These are phyloP conservation scores for Ceyx margarethae DNA, from an alignment of 2,113 vertebrate genomes.

Conservation along the genomic window DNA sequence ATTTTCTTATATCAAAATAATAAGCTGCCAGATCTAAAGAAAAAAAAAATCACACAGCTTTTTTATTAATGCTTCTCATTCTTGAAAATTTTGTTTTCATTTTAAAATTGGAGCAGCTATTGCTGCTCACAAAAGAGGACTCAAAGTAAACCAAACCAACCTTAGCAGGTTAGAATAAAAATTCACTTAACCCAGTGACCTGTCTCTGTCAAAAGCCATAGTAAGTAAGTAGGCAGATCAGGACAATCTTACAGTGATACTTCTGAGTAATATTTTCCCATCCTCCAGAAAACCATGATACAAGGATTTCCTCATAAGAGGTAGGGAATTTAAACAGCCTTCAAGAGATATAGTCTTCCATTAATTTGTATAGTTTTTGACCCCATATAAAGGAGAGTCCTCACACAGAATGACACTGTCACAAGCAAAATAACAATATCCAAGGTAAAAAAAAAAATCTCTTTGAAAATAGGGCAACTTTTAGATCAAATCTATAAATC, in stretches of 20 bases:
- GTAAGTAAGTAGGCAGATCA: background rate
- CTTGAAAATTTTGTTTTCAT: background rate
- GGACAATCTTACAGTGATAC: background rate
- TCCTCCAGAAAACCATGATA: background rate
- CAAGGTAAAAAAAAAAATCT: background rate
- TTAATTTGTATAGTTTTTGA: background rate
- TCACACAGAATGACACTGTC: background rate
- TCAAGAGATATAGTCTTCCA: background rate
- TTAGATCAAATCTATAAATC: background rate
- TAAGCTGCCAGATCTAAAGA: background rate
- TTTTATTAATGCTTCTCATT: background rate
- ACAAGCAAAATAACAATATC: background rate
- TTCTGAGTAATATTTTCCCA: background rate
- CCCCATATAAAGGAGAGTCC: background rate
- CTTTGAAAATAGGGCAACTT: background rate
- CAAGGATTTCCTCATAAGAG: background rate
- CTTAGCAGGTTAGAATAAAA: background rate
- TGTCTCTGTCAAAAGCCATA: background rate
- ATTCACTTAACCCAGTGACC: background rate
- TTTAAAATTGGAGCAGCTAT: background rate
- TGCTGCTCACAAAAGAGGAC: background rate
- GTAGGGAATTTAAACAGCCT: background rate
- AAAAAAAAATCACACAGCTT: rapidly evolving
- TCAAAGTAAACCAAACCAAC: background rate
- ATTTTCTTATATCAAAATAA: background rate